These are phyloP conservation scores for Drosophila prolongata DNA, from an alignment of 2,888 invertebrate species.

Conservation along the genomic window DNA sequence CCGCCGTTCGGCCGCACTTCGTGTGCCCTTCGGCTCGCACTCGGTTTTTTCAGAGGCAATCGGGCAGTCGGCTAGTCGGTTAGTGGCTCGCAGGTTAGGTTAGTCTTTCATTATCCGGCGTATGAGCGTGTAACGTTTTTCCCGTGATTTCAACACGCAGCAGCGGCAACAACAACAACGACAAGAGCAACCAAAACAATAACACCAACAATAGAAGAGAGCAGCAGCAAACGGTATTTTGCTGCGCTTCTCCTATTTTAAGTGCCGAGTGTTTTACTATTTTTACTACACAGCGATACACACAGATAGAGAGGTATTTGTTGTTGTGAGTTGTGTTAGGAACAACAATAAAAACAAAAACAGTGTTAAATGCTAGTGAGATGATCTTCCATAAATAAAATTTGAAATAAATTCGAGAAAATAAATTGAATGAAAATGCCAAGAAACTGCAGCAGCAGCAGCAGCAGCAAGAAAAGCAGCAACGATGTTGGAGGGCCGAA, in stretches of 20 bases:
- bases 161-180: constrained; percentile 30
- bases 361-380: constrained; percentile 34
- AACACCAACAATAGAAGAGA: constrained; percentile 39
- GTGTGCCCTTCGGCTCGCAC: constrained; percentile 4
- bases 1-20: constrained; percentile 16
- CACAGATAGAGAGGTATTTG: constrained; percentile 22
- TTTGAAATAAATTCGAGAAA: constrained; percentile 14
- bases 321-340: constrained; percentile 11
- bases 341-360: constrained; percentile 13
- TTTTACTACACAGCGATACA: constrained; percentile 58
- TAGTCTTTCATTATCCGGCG: constrained; percentile 73
- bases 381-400: constrained; percentile 48
- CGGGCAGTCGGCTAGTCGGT: constrained; percentile 62
- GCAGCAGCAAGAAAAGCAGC: constrained; percentile 15
- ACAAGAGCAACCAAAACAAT: constrained; percentile 29
- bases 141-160: constrained; percentile 48
- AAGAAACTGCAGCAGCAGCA: constrained; percentile 28
- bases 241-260: constrained; percentile 61
- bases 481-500: constrained; percentile 42
- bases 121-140: constrained; percentile 65
- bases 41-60: constrained; percentile 28
- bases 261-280: constrained; percentile 69
- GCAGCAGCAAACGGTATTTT: constrained; percentile 50
- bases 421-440: constrained; percentile 22
- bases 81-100: constrained; percentile 33